A percentile compares a stretch with the other conserved stretches of the same genome.
phyloP scores from a whole-genome alignment of 2,113 vertebrate species.

The Daphoenositta chrysoptera region DNA sequence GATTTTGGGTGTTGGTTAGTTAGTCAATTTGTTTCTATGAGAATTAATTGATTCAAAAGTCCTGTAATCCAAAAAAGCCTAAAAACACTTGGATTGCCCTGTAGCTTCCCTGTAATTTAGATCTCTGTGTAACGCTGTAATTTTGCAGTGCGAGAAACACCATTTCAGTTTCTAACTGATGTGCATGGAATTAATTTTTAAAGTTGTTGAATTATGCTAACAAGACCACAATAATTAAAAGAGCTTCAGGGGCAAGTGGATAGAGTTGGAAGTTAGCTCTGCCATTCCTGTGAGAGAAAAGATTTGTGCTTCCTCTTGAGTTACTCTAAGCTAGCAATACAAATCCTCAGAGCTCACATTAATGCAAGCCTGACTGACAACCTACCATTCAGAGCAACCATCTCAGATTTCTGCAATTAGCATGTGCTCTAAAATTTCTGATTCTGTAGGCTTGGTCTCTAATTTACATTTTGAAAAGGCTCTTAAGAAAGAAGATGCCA shows the following conservation, averaged over 20 bases:
- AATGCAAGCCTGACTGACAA: slow-evolving; percentile 51
- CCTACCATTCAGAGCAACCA: slow-evolving; percentile 12
- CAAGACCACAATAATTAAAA: slow-evolving; percentile 6
- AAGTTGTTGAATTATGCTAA: slow-evolving; percentile 14
- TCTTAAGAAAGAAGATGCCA: slow-evolving; percentile 17
- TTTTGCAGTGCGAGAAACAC: not conserved
- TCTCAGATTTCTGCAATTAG: slow-evolving; percentile 32
- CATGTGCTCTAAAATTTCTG: slow-evolving; percentile 14
- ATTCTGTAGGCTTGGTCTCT: not conserved
- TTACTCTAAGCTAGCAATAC: slow-evolving; percentile 7
- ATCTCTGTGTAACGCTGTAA: not conserved
- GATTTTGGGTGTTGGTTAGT: not conserved
- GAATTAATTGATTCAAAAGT: not conserved
- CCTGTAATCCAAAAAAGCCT: not conserved
- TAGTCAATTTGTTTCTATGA: not conserved
- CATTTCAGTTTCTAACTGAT: not conserved
- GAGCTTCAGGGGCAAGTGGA: not conserved
- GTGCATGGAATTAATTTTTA: not conserved
- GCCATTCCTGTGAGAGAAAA: not conserved
- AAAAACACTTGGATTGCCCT: not conserved
- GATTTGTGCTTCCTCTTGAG: not conserved
- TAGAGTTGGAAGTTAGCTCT: not conserved
- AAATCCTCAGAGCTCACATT: slow-evolving; percentile 31
- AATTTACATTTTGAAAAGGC: slow-evolving; percentile 57
- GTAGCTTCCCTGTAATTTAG: not conserved